Conservation (phyloP, 2,113 vertebrate species). For the Regulus satrapa region DNA sequence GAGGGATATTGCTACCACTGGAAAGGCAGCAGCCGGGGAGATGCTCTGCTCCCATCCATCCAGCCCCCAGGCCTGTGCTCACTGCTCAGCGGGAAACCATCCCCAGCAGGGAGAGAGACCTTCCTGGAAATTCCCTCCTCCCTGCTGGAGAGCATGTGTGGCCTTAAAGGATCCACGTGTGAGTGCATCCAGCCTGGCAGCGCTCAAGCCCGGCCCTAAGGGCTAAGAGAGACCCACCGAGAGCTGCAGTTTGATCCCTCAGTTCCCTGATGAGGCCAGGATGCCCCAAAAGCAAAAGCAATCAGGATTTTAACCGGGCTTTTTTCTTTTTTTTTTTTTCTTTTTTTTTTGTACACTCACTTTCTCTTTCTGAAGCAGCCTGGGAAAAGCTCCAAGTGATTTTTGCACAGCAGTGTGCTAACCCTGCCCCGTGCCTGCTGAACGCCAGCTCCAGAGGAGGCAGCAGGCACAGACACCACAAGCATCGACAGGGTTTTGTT, state of each 20-base stretch:
- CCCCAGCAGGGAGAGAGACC: neutral
- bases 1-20: neutral
- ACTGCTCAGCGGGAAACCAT: neutral
- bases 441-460: neutral
- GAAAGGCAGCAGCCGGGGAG: neutral
- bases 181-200: neutral
- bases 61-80: neutral
- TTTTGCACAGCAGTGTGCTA: neutral
- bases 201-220: rapidly evolving
- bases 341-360: rapidly evolving
- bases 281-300: neutral
- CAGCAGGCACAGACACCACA: neutral
- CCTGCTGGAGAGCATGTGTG: neutral
- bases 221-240: neutral
- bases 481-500: rapidly evolving
- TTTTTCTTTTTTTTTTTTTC: neutral
- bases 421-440: neutral
- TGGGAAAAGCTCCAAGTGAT: neutral
- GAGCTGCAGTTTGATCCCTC: neutral
- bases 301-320: neutral
- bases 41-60: neutral
- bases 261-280: rapidly evolving
- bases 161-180: neutral
- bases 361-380: neutral
- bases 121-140: neutral